These are phyloP conservation scores for Drosophila pseudoananassae DNA, from an alignment of 1,140 invertebrate genomes.

Conservation along the genomic window DNA sequence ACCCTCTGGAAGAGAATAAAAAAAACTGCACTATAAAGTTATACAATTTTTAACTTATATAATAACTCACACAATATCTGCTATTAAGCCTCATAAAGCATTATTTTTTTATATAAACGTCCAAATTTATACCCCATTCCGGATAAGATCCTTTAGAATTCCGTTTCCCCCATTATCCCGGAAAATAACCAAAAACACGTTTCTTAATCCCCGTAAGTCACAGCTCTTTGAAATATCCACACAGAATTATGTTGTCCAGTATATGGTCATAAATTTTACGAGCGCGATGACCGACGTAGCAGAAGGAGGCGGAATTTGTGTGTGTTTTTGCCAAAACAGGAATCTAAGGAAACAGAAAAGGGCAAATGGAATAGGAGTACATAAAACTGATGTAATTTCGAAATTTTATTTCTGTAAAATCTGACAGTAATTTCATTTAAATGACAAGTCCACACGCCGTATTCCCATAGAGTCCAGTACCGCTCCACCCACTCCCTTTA, in stretches of 20 bases:
- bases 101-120: no score
- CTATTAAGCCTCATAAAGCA: no score
- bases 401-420: slow-evolving; percentile 80
- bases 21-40: no score
- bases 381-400: slow-evolving; percentile 76
- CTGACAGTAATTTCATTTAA: slow-evolving; percentile 82
- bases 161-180: not conserved
- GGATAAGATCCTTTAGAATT: not conserved
- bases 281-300: slow-evolving; percentile 21
- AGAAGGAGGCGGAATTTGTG: slow-evolving; percentile 7
- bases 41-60: no score
- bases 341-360: slow-evolving; percentile 21
- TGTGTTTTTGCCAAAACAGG: slow-evolving; percentile 7
- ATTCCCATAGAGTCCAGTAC: not conserved
- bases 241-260: slow-evolving; percentile 70
- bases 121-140: not conserved
- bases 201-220: slow-evolving; percentile 45
- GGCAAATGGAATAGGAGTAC: slow-evolving; percentile 44
- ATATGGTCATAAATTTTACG: slow-evolving; percentile 74
- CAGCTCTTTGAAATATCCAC: slow-evolving; percentile 52
- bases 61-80: no score
- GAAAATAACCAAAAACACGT: slow-evolving; percentile 15
- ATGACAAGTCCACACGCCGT: slow-evolving; percentile 60
- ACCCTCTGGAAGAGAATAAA: no score
- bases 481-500: slow-evolving; percentile 3